These are phyloP conservation scores for Exocentrus adspersus DNA, from an alignment of 2,888 invertebrate species.

Conservation along the genomic window DNA sequence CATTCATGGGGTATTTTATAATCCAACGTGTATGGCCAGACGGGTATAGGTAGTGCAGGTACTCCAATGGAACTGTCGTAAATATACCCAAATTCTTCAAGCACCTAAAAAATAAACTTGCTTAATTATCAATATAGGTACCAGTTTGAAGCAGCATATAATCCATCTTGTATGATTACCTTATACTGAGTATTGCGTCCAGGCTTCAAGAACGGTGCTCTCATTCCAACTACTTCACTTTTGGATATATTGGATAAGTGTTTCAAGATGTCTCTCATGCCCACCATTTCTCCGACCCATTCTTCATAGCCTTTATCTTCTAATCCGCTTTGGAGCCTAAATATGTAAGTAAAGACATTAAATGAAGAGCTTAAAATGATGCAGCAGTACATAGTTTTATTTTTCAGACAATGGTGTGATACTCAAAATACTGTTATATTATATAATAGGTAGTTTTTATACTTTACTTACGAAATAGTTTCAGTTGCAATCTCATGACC, in stretches of 20 bases:
- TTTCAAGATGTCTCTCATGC: constrained; percentile 88
- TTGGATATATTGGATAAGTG: constrained; percentile 85
- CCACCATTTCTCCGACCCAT: constrained; percentile 94
- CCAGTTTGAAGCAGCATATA: too few relatives aligned
- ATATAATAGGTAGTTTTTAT: too few relatives aligned
- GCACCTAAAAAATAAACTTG: constrained; percentile 68
- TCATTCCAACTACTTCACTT: constrained; percentile 85
- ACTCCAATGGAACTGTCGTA: constrained; percentile 93
- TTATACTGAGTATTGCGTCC: constrained; percentile 92
- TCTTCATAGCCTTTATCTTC: constrained; percentile 92
- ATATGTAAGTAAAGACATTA: constrained; percentile 33
- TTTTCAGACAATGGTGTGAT: too few relatives aligned
- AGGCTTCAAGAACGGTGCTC: constrained; percentile 92
- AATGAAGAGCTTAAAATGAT: too few relatives aligned
- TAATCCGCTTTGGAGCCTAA: constrained; percentile 79
- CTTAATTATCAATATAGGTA: neutral
- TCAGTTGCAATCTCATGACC: constrained; percentile 87
- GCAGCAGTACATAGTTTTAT: too few relatives aligned
- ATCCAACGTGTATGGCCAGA: constrained; percentile 96
- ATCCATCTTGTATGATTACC: too few relatives aligned
- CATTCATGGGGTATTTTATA: constrained; percentile 94
- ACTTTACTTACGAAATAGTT: constrained; percentile 75
- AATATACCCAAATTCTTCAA: constrained; percentile 92
- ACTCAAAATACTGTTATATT: too few relatives aligned
- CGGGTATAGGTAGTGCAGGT: constrained; percentile 80